Evolutionary conservation across 2,888 invertebrate species (phyloP), one percentile per base, ranked within the genome.

Genomic region (Mechanitis mazaeus): DNA sequence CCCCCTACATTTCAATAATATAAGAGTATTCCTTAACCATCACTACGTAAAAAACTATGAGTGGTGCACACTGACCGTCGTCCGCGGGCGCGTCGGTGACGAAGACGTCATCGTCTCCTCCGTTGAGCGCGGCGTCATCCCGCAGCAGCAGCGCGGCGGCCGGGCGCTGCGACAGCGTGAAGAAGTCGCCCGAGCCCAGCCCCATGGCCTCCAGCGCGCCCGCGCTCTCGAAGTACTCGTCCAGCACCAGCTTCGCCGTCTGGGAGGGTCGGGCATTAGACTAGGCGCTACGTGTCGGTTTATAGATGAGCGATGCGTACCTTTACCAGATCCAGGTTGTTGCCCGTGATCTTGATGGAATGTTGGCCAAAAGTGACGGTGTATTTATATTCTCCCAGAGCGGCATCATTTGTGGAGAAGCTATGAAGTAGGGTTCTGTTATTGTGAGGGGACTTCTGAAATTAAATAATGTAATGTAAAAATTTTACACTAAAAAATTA

Each of bases 221-320:
- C 67, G 87, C 87, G 75, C 88, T 88, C 79, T 90, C 90, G 77
- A 97, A 97, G 84, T 95, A 95, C 84, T 96, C 96, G 80, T 97
- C 97, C 75, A 97, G 88, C 70, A 96, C 94, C 75, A 96, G 89
- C 87, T 97, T 97, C 63, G 96, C 96, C 75, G 94, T 94, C 96
- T 96, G 80, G 9, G 11, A 12, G 9, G 33, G 46, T 56, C 54
- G 54, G 28, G 47, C 1, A 20, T 20, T 20, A 20, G 20, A 20
- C 20, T 20, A 20, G 20, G 20, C 20, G 20, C 20, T 20, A 20
- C 20, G 20, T 20, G 20, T 20, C 20, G 20, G 20, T 20, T 20
- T 20, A 20, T 20, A 3, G 35, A 35, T 6, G 6, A 5, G 3
- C 35, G 2, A 35, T 35, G 50, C 62, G 72, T 70, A 96, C 96